Percentiles rank a stretch among this genome's conserved stretches.
Conservation (phyloP, 2,888 invertebrate species). For the Ochropleura leucogaster region DNA sequence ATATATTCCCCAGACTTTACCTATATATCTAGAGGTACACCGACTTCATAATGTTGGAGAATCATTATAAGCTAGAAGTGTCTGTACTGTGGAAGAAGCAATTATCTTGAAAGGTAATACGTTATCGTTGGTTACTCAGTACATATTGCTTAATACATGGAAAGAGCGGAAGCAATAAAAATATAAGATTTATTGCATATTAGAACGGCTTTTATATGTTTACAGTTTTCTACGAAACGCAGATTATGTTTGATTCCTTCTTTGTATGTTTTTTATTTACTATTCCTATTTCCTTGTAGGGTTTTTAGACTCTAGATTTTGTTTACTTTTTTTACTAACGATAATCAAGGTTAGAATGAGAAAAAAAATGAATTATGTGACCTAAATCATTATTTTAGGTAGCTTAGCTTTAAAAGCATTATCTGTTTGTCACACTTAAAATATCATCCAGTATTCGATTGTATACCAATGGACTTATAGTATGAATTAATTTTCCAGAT, state of each 20-base stretch:
- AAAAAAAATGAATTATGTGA: too few species aligned
- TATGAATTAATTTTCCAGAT: too few species aligned
- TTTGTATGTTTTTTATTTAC: not conserved
- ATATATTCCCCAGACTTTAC: not conserved
- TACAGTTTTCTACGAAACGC: constrained; percentile 11
- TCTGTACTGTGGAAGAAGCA: not conserved
- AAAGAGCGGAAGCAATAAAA: constrained; percentile 58
- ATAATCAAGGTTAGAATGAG: too few species aligned
- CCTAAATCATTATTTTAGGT: too few species aligned
- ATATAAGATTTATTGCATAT: constrained; percentile 47
- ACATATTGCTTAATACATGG: constrained; percentile 27
- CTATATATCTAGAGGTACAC: not conserved
- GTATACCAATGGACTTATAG: too few species aligned
- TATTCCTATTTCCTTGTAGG: not conserved
- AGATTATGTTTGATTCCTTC: constrained; percentile 22
- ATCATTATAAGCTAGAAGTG: not conserved
- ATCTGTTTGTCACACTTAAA: too few species aligned
- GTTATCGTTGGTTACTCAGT: constrained; percentile 10
- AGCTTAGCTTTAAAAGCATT: too few species aligned
- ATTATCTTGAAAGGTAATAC: constrained; percentile 33
- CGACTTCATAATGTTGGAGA: not conserved
- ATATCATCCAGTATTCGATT: too few species aligned
- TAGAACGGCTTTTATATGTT: constrained; percentile 21
- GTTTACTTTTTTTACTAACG: too few species aligned
- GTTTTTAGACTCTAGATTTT: constrained; percentile 1